Conservation (phyloP, 2,113 vertebrate species). For the Steatornis caripensis region DNA sequence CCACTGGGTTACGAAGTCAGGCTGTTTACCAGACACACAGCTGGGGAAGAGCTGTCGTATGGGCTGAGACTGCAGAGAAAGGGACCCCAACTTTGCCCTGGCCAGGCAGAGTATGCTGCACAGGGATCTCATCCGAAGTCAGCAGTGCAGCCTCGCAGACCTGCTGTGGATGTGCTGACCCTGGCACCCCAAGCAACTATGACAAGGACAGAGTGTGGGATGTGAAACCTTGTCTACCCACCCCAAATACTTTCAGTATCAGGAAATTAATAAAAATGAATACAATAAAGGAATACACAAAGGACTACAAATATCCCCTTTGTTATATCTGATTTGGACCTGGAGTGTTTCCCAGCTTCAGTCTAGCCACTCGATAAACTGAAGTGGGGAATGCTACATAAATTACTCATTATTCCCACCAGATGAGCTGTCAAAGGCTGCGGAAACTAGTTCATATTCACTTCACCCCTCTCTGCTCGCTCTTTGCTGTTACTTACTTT, state of each 20-base stretch:
- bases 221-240: not conserved
- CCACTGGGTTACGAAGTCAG: not conserved
- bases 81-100: not conserved
- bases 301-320: constrained; percentile 43
- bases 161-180: not conserved
- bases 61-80: not conserved
- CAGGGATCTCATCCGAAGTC: rapidly evolving
- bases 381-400: constrained; percentile 41
- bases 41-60: not conserved
- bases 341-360: constrained; percentile 57
- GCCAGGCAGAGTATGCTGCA: too few species aligned
- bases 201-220: not conserved
- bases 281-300: constrained; percentile 44
- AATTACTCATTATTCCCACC: constrained; percentile 58
- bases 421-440: constrained; percentile 51
- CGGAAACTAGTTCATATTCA: constrained; percentile 31
- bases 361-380: constrained; percentile 52
- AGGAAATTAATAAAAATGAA: constrained; percentile 63
- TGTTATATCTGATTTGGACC: constrained; percentile 42
- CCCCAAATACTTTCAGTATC: not conserved
- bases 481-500: constrained; percentile 12
- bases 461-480: not conserved
- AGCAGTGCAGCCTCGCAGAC: not conserved
- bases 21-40: not conserved
- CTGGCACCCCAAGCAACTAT: not conserved